Base-by-base conservation (phyloP, 1,140 invertebrate genomes). In the Carposina sasakii region DNA sequence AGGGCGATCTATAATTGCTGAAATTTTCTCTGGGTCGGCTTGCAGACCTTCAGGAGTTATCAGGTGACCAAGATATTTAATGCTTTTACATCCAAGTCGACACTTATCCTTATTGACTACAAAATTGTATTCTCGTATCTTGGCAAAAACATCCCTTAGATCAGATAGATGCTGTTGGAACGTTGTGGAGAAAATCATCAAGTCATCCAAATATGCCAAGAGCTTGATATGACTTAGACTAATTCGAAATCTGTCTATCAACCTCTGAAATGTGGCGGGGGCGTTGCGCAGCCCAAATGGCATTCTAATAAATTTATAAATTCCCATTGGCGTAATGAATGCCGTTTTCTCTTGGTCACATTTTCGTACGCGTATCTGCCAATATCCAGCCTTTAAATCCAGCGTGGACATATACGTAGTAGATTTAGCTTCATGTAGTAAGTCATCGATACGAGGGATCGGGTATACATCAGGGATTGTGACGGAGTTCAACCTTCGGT, bases 381-480 rank as follows among this genome's bases (percentile, higher is more conserved):
- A 81, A 59, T 86, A 88, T 5, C 79, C 75, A 60, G 67, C 48
- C 2, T 50, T 58, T 5, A 86, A 46, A 66, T 89, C 87, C 13
- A 88, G 39, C 0, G 72, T 73, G 3, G 67, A 65, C 51, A 87
- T 86, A 21, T 61, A 77, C 22, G 57, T 54, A 8, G 58, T 49
- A 4, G 61, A 57, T 9, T 60, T 63, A 17, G 88, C 49, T 0
- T 34, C 21, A 39, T 81, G 57, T 17, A 90, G 47, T 1, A 72
- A 57, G 8, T 87, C 76, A 21, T 85, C 76, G 3, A 89, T 86
- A 5, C 72, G 58, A 1, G 87, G 88, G 4, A 90, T 50, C 0
- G 88, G 87, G 62, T 85, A 89, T 1, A 23, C 24, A 28, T 74
- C 71, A 12, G 57, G 45, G 2, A 52, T 46, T 3, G 75, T 81